Base-by-base conservation (phyloP, 2,888 invertebrate species). In the Pollenia angustigena region DNA sequence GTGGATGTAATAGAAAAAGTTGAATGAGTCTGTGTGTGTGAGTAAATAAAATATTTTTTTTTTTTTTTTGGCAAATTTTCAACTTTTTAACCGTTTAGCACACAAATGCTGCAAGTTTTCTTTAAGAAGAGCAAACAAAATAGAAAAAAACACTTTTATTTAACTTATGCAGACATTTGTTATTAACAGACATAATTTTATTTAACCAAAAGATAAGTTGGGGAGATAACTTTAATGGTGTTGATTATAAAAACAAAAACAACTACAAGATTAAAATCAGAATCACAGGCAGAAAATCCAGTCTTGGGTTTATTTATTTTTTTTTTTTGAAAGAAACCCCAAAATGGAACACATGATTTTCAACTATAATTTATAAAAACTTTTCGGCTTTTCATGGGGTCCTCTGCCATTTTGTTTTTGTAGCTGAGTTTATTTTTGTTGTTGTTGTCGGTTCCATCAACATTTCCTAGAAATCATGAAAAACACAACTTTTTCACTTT, bases 161-260 rank as follows among this genome's bases (percentile, higher is more conserved):
- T 54, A 76, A 82, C 23, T 83, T 58, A 14, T 48, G 9, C 40
- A 56, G 16, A 71, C 50, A 76, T 60, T 83, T 83, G 54, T 71
- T 83, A 52, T 71, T 50, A 78, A 71, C 56, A 62, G 64, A 58
- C 50, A 56, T 62, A 60, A 60, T 78, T 56, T 50, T 64, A 48
- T 78, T 54, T 48, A 52, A 71, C 52, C 32, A 52, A 80, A 54
- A 74, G 42, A 62, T 40, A 69, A 79, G 68, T 68, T 68, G 58
- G 9, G 32, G 32, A n/a, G 18, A 52, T 10, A 69, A 71, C n/a
- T 54, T 72, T 76, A 23, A 42, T 48, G 46, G 54, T 48, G 60
- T 62, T 80, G 23, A 68, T 58, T 46, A 72, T 16, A n/a, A 18
- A 56, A 56, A 60, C 40, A 23, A 78, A 23, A 60, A 56, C 16